These are phyloP conservation scores for Emys orbicularis DNA, from an alignment of 2,797 vertebrate genomes.

Conservation along the genomic window DNA sequence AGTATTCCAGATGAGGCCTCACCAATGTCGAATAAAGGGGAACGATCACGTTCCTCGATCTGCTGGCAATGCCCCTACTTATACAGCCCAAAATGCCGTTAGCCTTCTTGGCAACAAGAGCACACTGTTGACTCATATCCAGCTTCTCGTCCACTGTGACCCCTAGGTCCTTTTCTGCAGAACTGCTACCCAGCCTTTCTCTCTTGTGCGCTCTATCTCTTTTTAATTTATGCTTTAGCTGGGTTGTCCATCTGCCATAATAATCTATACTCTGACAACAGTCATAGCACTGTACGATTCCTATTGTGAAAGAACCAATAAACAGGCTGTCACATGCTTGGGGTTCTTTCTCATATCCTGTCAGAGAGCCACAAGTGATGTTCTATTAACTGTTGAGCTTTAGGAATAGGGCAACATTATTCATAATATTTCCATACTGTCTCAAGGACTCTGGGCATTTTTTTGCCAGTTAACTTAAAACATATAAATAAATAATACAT, in stretches of 20 bases:
- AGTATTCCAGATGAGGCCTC: no score
- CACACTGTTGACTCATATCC: no score
- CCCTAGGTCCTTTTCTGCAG: no score
- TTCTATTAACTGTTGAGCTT: background rate
- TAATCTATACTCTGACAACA: constrained; percentile 20
- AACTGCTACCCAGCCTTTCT: no score
- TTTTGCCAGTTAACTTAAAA: background rate
- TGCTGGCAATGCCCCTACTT: no score
- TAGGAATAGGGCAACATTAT: background rate
- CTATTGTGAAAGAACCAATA: constrained; percentile 31
- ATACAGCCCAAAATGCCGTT: no score
- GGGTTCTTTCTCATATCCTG: background rate
- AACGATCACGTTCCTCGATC: no score
- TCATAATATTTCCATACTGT: background rate
- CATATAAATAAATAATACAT: accelerated
- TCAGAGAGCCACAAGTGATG: background rate
- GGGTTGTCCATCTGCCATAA: constrained; percentile 66
- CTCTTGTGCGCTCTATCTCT: constrained; percentile 2
- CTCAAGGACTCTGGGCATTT: background rate
- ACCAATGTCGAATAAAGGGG: no score
- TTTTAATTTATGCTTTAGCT: constrained; percentile 31
- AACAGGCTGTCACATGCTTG: background rate
- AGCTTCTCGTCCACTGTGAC: no score
- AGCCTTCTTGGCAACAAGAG: no score
- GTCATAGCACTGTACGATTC: background rate